Evolutionary conservation across 2,797 vertebrate species (phyloP).

Genomic region (Diceros bicornis): DNA sequence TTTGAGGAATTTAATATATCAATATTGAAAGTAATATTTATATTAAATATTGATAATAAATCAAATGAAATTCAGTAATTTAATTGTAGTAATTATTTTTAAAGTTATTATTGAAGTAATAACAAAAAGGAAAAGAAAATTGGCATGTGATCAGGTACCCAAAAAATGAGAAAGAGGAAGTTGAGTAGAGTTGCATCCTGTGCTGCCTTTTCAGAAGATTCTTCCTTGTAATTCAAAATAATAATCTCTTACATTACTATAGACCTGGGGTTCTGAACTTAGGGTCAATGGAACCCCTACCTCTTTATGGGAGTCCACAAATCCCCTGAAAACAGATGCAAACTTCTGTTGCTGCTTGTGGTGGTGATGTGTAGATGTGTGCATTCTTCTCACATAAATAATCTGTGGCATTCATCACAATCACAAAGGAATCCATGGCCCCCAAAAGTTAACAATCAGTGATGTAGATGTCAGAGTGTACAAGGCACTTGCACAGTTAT

Average conservation of each 20-base stretch:
- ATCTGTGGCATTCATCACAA: background rate
- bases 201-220: background rate
- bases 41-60: background rate
- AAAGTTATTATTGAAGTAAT: background rate
- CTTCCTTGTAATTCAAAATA: background rate
- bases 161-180: background rate
- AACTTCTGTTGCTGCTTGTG: background rate
- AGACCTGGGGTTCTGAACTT: background rate
- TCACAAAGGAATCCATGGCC: background rate
- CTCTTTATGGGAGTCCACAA: background rate
- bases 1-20: background rate
- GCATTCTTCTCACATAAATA: background rate
- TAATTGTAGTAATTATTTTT: background rate
- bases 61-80: slow-evolving; percentile 34
- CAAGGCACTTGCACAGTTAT: background rate
- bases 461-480: background rate
- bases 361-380: background rate
- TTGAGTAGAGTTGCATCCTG: background rate
- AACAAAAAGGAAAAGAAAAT: background rate
- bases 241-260: background rate
- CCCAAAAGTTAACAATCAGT: slow-evolving; percentile 5
- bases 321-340: background rate
- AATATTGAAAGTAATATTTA: slow-evolving; percentile 15
- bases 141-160: background rate
- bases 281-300: background rate